Conservation (phyloP, 2,797 vertebrate species). For the Acipenser transmontanus region DNA sequence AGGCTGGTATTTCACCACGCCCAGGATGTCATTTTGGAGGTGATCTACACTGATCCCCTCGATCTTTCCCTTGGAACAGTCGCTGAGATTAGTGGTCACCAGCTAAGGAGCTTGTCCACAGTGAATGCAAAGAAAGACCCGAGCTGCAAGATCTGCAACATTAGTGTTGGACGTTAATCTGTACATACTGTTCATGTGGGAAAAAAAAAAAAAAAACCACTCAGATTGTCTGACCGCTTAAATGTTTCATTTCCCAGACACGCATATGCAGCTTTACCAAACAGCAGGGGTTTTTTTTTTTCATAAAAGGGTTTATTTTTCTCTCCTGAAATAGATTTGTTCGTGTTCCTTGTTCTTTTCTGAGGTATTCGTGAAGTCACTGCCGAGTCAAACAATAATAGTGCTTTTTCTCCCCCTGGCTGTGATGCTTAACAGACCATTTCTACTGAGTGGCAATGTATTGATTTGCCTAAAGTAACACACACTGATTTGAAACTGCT, state of each 20-base stretch:
- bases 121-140: conserved; percentile 98
- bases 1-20: conserved; percentile 84
- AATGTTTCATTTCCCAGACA: conserved; percentile 65
- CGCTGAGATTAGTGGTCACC: conserved; percentile 94
- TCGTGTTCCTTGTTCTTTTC: conserved; percentile 47
- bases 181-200: conserved; percentile 19
- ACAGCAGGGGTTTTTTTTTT: conserved; percentile 24
- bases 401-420: conserved; percentile 49
- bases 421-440: conserved; percentile 38
- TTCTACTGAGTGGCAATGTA: conserved; percentile 70
- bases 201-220: conserved; percentile 34
- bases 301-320: conserved; percentile 14
- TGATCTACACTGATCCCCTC: conserved; percentile 95
- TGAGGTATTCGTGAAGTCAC: conserved; percentile 43
- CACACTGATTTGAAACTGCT: conserved; percentile 63
- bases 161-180: conserved; percentile 90
- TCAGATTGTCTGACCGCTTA: conserved; percentile 42
- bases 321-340: conserved; percentile 35
- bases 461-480: conserved; percentile 84
- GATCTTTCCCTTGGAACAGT: conserved; percentile 82
- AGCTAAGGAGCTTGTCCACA: conserved; percentile 95
- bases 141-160: conserved; percentile 99
- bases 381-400: conserved; percentile 52
- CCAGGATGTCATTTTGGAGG: conserved; percentile 96
- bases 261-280: conserved; percentile 65